phyloP scores from a whole-genome alignment of 2,797 vertebrate species.

The Chaetodon trifasciatus region DNA sequence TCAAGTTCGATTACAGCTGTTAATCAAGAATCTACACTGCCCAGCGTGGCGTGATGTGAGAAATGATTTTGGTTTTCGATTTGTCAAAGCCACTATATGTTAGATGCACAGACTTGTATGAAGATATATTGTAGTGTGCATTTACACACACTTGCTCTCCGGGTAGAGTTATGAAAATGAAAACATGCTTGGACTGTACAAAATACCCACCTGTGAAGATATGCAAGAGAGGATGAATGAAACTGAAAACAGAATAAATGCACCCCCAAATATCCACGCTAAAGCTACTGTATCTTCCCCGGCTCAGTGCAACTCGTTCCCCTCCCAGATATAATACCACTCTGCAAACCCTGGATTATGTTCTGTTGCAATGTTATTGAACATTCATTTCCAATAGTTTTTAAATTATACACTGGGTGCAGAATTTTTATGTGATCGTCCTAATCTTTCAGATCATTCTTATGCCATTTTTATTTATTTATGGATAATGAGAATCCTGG shows the following conservation, averaged over 20 bases:
- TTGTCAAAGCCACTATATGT: constrained; percentile 65
- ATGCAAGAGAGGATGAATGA: constrained; percentile 65
- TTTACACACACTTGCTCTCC: constrained; percentile 21
- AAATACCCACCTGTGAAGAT: constrained; percentile 40
- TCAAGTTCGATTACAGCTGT: constrained; percentile 81
- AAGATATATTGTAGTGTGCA: constrained; percentile 66
- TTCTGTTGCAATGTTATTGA: constrained; percentile 26
- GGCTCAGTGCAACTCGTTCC: constrained; percentile 48
- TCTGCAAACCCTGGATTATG: constrained; percentile 50
- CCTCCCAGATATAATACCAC: constrained; percentile 46
- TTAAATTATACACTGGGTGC: constrained; percentile 6
- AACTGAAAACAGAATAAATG: constrained; percentile 59
- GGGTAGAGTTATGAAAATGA: constrained; percentile 50
- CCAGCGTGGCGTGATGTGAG: constrained; percentile 74
- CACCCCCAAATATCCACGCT: constrained; percentile 36
- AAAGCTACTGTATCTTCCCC: constrained; percentile 49
- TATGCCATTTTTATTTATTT: constrained; percentile 14
- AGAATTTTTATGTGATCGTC: constrained; percentile 16
- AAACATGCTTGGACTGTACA: constrained; percentile 25
- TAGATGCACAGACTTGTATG: constrained; percentile 61
- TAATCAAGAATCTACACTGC: constrained; percentile 80
- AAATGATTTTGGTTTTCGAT: constrained; percentile 77
- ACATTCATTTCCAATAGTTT: constrained; percentile 7
- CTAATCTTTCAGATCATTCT: constrained; percentile 3
- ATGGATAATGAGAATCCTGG: not conserved